Evolutionary conservation across 2,797 vertebrate species (phyloP).

Genomic region (Sebastolobus altivelis): DNA sequence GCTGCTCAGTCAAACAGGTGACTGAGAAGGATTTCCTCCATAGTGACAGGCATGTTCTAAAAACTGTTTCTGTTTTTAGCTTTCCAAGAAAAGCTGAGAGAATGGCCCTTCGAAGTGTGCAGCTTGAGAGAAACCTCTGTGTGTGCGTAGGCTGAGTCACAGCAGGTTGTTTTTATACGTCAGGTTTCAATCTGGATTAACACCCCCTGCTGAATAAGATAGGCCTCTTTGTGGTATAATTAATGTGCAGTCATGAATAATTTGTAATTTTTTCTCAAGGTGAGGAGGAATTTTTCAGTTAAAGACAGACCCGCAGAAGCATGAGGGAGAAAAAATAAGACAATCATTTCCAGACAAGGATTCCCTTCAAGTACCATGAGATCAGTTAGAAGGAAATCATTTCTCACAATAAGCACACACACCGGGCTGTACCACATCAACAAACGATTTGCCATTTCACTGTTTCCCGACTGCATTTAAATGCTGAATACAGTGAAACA

Average conservation of each 20-base stretch:
- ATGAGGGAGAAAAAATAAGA: slow-evolving; percentile 42
- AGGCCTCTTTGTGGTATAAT: slow-evolving; percentile 51
- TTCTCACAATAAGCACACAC: slow-evolving; percentile 24
- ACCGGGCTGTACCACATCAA: slow-evolving; percentile 15
- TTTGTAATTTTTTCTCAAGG: slow-evolving; percentile 77
- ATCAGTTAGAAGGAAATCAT: slow-evolving; percentile 21
- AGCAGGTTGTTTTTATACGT: slow-evolving; percentile 45
- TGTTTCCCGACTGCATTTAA: slow-evolving; percentile 3
- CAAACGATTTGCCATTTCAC: slow-evolving; percentile 4
- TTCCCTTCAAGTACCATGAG: slow-evolving; percentile 40
- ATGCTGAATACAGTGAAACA: slow-evolving; percentile 9
- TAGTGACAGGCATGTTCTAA: slow-evolving; percentile 43
- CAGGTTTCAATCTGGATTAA: slow-evolving; percentile 55
- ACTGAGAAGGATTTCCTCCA: slow-evolving; percentile 45
- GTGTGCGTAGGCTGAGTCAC: slow-evolving; percentile 20
- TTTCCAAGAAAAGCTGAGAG: slow-evolving; percentile 18
- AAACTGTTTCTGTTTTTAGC: slow-evolving; percentile 43
- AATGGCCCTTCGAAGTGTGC: slow-evolving; percentile 10
- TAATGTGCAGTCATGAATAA: slow-evolving; percentile 62
- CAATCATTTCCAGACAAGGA: slow-evolving; percentile 73
- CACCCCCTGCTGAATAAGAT: slow-evolving; percentile 33
- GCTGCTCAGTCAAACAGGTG: slow-evolving; percentile 58
- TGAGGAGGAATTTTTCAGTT: slow-evolving; percentile 85
- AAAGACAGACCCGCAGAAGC: slow-evolving; percentile 84
- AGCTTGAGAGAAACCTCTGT: background rate